Evolutionary conservation across 2,797 vertebrate species (phyloP), one percentile per base, ranked within the genome.

Genomic region (Hozukius guyotensis): DNA sequence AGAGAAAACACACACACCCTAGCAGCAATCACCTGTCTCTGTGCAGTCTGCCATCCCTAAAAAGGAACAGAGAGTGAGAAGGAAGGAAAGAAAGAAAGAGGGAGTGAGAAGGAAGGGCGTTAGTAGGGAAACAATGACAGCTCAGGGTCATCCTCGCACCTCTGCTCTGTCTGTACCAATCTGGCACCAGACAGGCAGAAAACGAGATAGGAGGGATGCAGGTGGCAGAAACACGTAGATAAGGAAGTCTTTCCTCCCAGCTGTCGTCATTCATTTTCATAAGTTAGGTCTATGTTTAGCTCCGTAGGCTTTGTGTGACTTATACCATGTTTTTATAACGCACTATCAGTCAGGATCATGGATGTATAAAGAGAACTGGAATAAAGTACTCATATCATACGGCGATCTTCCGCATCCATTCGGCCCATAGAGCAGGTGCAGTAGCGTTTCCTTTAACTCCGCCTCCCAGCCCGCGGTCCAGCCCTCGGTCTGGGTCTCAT

Each of bases 111-210:
- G 67, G 69, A 84, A 83, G 65, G 72, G 72, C 36, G 49, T 81
- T 74, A 61, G 78, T 42, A 59, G 77, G 67, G 82, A 88, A 91
- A 94, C 93, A 93, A 90, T 93, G 93, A 94, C 91, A 91, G 90
- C 88, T 93, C 87, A 88, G 92, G 93, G 94, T 94, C 90, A 89
- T 81, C 57, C 49, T 71, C n/a, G 56, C 91, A 88, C 88, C 85
- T 88, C 88, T 83, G 78, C 85, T 89, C 84, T 61, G 77, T 86
- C 85, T 86, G 77, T 49, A 67, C 71, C 78, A 75, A 82, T 84
- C 82, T 87, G 80, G 62, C 80, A 87, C 62, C 74, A 85, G 89
- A 87, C 84, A 87, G 86, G 64, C 85, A 87, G 83, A 83, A 87
- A 82, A 85, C 36, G 3, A 90, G 88, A 89, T 67, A 76, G 77